A percentile compares a stretch with the other conserved stretches of the same genome.
These are phyloP conservation scores for Phocoena phocoena DNA, from an alignment of 2,113 vertebrate species.

Conservation along the genomic window DNA sequence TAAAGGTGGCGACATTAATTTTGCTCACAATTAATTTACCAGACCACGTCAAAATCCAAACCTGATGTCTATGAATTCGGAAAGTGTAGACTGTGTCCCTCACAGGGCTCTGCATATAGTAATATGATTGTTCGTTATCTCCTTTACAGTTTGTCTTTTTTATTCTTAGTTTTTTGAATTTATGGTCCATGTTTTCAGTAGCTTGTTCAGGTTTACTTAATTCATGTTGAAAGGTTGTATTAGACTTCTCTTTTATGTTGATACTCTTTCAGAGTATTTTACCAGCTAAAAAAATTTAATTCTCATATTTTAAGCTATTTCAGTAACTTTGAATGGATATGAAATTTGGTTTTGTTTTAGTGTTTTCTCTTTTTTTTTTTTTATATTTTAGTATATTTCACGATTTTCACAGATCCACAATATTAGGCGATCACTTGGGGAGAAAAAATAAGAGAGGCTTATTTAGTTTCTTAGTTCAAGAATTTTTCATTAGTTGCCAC, in stretches of 20 bases:
- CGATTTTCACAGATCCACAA: neutral
- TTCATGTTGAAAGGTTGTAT: neutral
- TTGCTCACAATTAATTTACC: neutral
- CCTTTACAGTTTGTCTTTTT: neutral
- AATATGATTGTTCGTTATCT: neutral
- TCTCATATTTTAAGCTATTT: neutral
- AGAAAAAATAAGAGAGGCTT: neutral
- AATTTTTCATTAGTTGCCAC: neutral
- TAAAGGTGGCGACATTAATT: neutral
- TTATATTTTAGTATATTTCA: neutral
- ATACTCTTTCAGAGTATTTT: neutral
- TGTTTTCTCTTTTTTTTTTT: neutral
- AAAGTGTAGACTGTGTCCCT: neutral
- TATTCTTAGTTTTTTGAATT: neutral
- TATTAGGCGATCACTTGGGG: neutral
- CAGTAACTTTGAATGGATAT: neutral
- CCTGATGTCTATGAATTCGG: fast-evolving
- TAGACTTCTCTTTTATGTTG: neutral
- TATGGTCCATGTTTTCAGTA: neutral
- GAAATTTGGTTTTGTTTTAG: neutral
- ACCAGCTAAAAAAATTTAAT: neutral
- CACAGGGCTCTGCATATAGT: neutral
- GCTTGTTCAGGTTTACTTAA: neutral
- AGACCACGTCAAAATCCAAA: neutral
- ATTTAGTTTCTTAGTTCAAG: neutral